Evolutionary conservation across 53 echinoderm and acorn worm genomes (phyloP).

Genomic region (Zoroaster sp.): DNA sequence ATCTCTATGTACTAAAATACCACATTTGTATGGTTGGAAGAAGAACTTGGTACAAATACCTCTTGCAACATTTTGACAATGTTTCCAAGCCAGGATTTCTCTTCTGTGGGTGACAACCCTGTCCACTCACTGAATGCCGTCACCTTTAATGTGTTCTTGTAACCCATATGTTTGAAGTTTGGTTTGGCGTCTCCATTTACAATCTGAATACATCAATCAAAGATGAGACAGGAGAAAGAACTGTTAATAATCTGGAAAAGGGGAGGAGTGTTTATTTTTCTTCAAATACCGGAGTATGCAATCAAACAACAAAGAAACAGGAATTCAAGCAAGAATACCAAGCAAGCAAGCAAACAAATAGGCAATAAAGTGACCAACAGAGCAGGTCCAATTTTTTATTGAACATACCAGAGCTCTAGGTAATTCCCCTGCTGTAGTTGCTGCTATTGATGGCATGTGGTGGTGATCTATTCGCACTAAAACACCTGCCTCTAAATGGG

Average conservation of each 20-base stretch:
- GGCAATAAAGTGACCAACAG: not conserved
- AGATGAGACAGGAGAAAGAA: not conserved
- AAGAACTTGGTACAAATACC: not conserved
- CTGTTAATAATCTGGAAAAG: not conserved
- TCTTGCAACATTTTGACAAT: not conserved
- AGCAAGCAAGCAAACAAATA: not conserved
- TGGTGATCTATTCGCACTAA: not conserved
- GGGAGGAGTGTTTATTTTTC: too few species aligned
- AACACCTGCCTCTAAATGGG: conserved; percentile 19
- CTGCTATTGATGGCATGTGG: conserved; percentile 7
- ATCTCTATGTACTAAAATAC: too few species aligned
- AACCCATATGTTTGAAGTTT: conserved; percentile 60
- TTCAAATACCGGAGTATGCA: too few species aligned
- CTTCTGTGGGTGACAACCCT: not conserved
- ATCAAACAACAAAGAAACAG: too few species aligned
- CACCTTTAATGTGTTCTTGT: conserved; percentile 54
- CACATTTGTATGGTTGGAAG: too few species aligned
- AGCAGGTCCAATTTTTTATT: not conserved
- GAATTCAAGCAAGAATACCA: too few species aligned
- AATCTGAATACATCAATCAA: too few species aligned
- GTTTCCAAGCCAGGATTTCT: conserved; percentile 19
- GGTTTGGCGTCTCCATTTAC: conserved; percentile 64
- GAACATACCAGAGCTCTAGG: conserved; percentile 52
- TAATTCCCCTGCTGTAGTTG: not conserved
- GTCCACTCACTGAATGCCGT: conserved; percentile 3